Conservation (phyloP, 2,888 invertebrate genomes). For the Nemurella pictetii region DNA sequence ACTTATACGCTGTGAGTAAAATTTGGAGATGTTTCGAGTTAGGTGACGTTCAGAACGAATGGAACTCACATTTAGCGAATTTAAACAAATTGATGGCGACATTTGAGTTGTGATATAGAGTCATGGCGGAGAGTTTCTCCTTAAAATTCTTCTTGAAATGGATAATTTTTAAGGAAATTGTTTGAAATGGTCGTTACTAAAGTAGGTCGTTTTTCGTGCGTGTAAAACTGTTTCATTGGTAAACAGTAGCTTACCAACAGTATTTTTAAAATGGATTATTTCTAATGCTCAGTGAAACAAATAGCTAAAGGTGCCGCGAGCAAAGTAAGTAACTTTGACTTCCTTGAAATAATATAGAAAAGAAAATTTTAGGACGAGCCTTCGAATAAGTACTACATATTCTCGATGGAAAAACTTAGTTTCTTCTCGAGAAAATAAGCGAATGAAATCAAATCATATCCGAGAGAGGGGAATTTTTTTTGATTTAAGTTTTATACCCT, state of each 20-base stretch:
- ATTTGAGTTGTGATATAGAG: background rate
- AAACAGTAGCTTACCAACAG: no score
- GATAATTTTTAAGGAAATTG: no score
- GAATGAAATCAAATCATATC: slow-evolving; percentile 10
- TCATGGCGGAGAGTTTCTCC: no score
- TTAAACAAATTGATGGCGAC: background rate
- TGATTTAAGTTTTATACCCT: slow-evolving; percentile 22
- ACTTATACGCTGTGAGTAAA: background rate
- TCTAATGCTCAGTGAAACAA: no score
- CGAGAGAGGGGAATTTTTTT: slow-evolving; percentile 6
- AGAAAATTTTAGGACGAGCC: background rate
- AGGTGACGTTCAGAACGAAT: background rate
- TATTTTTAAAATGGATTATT: no score
- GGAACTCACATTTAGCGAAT: background rate
- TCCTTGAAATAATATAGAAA: no score
- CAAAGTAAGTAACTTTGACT: background rate
- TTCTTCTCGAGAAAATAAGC: background rate
- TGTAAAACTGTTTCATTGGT: no score
- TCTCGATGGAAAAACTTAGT: background rate
- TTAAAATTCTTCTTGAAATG: no score
- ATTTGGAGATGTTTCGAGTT: background rate
- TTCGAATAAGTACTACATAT: background rate
- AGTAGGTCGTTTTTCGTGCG: no score
- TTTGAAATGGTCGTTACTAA: no score
- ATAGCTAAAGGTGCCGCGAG: no score